Evolutionary conservation across 2,113 vertebrate species (phyloP).

Genomic region (Madoqua kirkii): DNA sequence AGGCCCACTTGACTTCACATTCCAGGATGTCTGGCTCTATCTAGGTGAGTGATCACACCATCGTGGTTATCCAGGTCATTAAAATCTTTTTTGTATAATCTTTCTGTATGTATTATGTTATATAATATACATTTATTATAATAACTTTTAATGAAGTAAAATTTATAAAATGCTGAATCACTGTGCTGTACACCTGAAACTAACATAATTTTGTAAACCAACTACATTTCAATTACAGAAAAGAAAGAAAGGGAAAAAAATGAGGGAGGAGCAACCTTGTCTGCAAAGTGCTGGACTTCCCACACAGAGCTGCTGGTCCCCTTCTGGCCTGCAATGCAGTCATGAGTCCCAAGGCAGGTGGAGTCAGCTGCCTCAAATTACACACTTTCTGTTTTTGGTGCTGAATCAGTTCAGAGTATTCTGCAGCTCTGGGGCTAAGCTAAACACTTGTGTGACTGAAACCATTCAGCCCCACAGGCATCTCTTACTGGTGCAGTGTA

Average conservation of each 20-base stretch:
- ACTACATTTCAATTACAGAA: background rate
- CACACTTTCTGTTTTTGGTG: background rate
- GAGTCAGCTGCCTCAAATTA: background rate
- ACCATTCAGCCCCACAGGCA: background rate
- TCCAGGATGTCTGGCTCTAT: background rate
- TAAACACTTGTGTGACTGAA: background rate
- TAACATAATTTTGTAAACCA: background rate
- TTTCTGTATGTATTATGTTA: background rate
- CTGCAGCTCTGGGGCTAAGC: background rate
- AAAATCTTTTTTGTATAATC: background rate
- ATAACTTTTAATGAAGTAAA: background rate
- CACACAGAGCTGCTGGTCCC: background rate
- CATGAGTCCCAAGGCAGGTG: background rate
- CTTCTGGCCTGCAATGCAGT: background rate
- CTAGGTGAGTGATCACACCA: background rate
- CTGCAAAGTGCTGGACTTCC: background rate
- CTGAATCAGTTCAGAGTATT: background rate
- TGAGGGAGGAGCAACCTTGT: accelerated
- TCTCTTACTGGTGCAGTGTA: background rate
- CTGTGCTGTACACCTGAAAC: background rate
- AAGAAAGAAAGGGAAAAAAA: background rate
- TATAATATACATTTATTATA: background rate
- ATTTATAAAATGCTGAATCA: background rate
- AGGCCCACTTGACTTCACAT: background rate
- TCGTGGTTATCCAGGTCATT: background rate